Evolutionary conservation across 1,140 invertebrate species (phyloP).

Genomic region (Drosophila nannoptera): DNA sequence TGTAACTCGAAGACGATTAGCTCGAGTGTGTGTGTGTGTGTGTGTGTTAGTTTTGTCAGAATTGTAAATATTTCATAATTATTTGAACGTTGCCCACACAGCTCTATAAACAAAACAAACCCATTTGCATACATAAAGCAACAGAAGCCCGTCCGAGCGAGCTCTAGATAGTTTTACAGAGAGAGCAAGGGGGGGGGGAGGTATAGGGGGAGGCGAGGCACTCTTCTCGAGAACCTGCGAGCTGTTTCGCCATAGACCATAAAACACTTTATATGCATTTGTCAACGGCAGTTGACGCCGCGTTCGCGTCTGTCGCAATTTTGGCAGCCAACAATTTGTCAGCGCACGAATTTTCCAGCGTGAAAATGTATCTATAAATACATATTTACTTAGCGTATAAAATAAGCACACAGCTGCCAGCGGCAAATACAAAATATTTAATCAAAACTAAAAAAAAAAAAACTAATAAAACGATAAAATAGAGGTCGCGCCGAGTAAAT

Average conservation of each 20-base stretch:
- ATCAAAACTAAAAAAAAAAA: constrained; percentile 24
- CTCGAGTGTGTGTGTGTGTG: constrained; percentile 27
- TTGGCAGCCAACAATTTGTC: constrained; percentile 71
- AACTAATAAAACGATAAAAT: constrained; percentile 42
- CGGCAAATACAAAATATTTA: constrained; percentile 34
- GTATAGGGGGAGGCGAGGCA: too few relatives aligned
- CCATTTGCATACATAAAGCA: constrained; percentile 10
- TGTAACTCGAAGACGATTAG: constrained; percentile 34
- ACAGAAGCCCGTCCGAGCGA: background rate
- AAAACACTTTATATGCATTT: constrained; percentile 61
- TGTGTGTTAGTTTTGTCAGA: constrained; percentile 6
- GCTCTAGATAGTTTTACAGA: background rate
- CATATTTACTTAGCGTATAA: constrained; percentile 12
- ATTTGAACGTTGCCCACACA: constrained; percentile 28
- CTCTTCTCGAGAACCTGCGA: constrained; percentile 26
- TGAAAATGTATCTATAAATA: constrained; percentile 36
- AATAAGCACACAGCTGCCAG: constrained; percentile 34
- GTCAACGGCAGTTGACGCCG: constrained; percentile 59
- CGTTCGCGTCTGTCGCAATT: constrained; percentile 60
- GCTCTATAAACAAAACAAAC: constrained; percentile 25
- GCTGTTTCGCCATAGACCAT: constrained; percentile 57
- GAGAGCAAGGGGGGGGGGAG: too few relatives aligned
- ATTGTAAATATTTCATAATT: constrained; percentile 65
- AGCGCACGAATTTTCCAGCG: constrained; percentile 35
- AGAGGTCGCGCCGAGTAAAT: constrained; percentile 34